Base-by-base conservation (phyloP, 2,797 vertebrate genomes). In the Astyanax mexicanus region DNA sequence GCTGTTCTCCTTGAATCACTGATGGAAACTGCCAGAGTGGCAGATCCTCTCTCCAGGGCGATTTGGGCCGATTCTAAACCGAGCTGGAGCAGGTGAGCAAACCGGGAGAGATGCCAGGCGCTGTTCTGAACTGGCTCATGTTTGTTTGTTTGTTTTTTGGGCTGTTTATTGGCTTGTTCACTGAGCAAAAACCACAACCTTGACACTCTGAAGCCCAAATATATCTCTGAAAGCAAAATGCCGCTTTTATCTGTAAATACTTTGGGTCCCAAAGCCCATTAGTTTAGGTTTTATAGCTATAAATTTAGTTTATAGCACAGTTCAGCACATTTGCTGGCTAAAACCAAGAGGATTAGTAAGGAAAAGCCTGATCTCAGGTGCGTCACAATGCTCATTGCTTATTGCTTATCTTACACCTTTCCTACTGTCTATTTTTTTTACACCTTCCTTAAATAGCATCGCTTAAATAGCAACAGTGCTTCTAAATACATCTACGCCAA, bases 41-140 rank as follows among this genome's bases (percentile, higher is more conserved):
- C 60, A 69, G 52, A 69, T 76, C 45, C 76, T n/a, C 15, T 45
- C 55, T 61, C 57, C n/a, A 13, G 7, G 19, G 35, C n/a, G 57
- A 42, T 25, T 19, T 52, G 25, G 19, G 15, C 13, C 25, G 35
- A 49, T 19, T 21, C 13, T 2, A 44, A 52, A 3, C 5, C 1
- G 68, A 45, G 32, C 62, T 19, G 17, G 58, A 13, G 15, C 61
- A 64, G 61, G 38, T 27, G 61, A 60, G 32, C 44, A 38, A 21
- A 51, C 73, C 27, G 25, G 47, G 42, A 55, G 47, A n/a, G 32
- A 49, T 27, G n/a, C 57, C 29, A 69, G 7, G 12, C 57, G 9
- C 57, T 27, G 25, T 27, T 55, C 27, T 27, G 27, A 15, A 6
- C 25, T 27, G 25, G 21, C 12, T 55, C 25, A 15, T 55, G 52